Conservation (phyloP, 2,797 vertebrate species). For the Spondyliosoma cantharus region DNA sequence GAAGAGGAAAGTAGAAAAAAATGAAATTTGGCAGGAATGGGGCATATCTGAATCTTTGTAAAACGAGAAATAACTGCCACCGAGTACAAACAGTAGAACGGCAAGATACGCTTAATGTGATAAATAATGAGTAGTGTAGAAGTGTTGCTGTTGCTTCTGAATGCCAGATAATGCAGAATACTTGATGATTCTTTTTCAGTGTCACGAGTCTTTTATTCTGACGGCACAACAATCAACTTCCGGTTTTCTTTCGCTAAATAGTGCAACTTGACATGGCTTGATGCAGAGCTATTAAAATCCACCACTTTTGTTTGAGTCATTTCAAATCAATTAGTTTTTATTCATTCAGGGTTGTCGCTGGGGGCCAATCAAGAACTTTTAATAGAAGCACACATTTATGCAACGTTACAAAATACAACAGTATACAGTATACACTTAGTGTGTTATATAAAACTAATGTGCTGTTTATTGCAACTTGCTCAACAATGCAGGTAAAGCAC, state of each 20-base stretch:
- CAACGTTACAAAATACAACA: not conserved
- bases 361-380: not conserved
- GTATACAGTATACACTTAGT: not conserved
- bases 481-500: not conserved
- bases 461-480: not conserved
- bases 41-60: not conserved
- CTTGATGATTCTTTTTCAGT: not conserved
- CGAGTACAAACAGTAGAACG: not conserved
- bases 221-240: slow-evolving; percentile 17
- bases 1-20: too few species aligned
- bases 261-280: not conserved
- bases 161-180: not conserved
- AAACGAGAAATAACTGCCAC: not conserved
- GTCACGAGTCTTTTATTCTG: slow-evolving; percentile 36
- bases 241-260: not conserved
- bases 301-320: not conserved
- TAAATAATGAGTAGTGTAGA: not conserved
- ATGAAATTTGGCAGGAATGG: not conserved
- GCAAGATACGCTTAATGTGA: too few species aligned
- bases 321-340: not conserved
- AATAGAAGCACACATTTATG: not conserved
- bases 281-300: slow-evolving; percentile 24
- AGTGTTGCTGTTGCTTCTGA: not conserved
- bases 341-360: not conserved
- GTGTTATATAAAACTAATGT: not conserved